Percentiles rank a stretch among this genome's conserved stretches.
Evolutionary conservation across 2,113 vertebrate genomes (phyloP).

Genomic region (Plecturocebus donacophilus): DNA sequence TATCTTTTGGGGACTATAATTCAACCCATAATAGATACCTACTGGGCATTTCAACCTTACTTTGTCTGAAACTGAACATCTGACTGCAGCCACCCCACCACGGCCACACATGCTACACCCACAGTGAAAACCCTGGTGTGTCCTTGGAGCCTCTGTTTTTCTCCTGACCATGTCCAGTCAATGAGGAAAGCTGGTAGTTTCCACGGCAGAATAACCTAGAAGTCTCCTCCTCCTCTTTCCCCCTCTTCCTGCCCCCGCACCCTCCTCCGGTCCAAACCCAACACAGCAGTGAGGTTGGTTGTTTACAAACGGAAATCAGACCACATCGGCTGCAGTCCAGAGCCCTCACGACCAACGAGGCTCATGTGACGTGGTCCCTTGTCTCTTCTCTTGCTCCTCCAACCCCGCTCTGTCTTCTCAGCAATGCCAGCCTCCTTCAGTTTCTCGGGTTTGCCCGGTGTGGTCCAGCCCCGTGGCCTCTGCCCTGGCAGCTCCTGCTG

Average conservation of each 20-base stretch:
- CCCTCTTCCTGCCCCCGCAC: background rate
- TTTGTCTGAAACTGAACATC: background rate
- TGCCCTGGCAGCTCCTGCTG: background rate
- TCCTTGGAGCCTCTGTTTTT: background rate
- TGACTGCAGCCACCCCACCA: background rate
- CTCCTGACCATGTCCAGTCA: background rate
- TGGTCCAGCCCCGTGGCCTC: background rate
- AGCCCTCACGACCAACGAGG: background rate
- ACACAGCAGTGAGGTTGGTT: background rate
- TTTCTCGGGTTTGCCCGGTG: too few species aligned
- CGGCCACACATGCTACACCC: too few species aligned
- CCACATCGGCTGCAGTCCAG: too few species aligned
- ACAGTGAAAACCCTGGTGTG: background rate
- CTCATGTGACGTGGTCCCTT: background rate
- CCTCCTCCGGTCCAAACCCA: background rate
- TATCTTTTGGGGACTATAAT: background rate
- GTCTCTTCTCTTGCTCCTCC: background rate
- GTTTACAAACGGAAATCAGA: background rate
- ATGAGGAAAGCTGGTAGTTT: background rate
- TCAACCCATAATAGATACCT: background rate
- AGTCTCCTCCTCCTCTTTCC: background rate
- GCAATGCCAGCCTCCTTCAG: background rate
- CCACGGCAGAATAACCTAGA: background rate
- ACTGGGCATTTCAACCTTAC: too few species aligned
- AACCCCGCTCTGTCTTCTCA: background rate